A percentile compares a stretch with the other conserved stretches of the same genome.
phyloP scores from a whole-genome alignment of 2,797 vertebrate species.

The Pseudochaenichthys georgianus region DNA sequence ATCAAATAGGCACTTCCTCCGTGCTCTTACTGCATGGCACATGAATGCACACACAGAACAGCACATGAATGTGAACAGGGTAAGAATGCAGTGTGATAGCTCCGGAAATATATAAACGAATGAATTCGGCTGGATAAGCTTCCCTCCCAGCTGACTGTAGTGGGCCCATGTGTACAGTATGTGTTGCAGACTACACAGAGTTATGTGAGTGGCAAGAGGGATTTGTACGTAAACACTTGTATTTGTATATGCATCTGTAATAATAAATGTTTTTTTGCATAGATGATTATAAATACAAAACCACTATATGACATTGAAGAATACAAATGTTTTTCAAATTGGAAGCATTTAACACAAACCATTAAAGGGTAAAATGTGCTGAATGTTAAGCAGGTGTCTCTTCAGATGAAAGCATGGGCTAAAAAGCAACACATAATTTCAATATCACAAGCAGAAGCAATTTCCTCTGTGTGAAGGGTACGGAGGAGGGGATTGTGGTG shows the following conservation, averaged over 20 bases:
- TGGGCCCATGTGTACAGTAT: conserved; percentile 30
- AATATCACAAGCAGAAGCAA: conserved; percentile 15
- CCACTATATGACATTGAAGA: background rate
- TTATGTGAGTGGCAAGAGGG: conserved; percentile 17
- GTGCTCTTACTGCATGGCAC: conserved; percentile 11
- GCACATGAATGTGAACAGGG: conserved; percentile 27
- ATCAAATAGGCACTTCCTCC: conserved; percentile 55
- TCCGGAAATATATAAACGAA: conserved; percentile 41
- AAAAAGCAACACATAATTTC: conserved; percentile 34
- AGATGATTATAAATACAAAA: conserved; percentile 14
- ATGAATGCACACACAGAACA: conserved; percentile 18
- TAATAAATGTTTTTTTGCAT: background rate
- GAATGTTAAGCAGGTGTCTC: conserved; percentile 36
- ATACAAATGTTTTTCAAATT: background rate
- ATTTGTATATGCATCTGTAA: background rate
- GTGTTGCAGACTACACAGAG: conserved; percentile 32
- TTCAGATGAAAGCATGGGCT: conserved; percentile 40
- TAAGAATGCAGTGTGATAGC: conserved; percentile 46
- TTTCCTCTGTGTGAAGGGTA: conserved; percentile 15
- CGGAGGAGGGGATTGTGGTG: conserved; percentile 34
- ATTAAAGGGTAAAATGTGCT: conserved; percentile 24
- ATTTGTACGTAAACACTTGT: conserved; percentile 2
- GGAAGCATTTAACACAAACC: conserved; percentile 23
- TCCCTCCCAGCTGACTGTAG: conserved; percentile 43
- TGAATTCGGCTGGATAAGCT: conserved; percentile 56